Evolutionary conservation across 2,113 vertebrate species (phyloP).

Genomic region (Nyctibius bracteatus): DNA sequence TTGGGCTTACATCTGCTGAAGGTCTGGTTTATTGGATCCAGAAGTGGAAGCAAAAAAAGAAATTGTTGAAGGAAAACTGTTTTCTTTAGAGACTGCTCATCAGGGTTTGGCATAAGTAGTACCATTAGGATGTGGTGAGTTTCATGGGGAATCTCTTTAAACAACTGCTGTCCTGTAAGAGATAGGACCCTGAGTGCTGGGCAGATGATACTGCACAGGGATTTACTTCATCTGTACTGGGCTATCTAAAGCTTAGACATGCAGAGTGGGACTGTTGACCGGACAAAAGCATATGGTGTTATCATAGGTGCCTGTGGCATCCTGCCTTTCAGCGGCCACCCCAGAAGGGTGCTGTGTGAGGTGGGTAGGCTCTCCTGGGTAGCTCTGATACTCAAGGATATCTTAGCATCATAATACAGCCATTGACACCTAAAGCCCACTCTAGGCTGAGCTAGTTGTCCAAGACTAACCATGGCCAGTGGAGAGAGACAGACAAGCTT

Average conservation of each 20-base stretch:
- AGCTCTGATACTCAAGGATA: neutral
- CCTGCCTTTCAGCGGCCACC: neutral
- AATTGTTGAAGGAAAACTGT: neutral
- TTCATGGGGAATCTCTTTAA: neutral
- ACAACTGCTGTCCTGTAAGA: neutral
- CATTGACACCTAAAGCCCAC: neutral
- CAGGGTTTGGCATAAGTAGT: neutral
- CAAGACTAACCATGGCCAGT: neutral
- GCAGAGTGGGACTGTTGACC: neutral
- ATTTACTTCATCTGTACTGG: neutral
- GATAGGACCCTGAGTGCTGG: neutral
- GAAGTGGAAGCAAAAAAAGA: neutral
- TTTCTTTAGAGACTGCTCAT: neutral
- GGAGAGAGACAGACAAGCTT: neutral
- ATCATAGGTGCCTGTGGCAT: neutral
- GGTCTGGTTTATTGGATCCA: neutral
- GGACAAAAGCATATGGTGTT: neutral
- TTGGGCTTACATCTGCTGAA: neutral
- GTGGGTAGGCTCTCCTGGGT: neutral
- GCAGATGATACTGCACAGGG: neutral
- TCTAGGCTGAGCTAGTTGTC: neutral
- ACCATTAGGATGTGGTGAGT: neutral
- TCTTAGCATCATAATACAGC: neutral
- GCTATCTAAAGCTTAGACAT: neutral
- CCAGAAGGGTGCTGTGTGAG: neutral